Evolutionary conservation across 1,140 invertebrate genomes (phyloP), one percentile per base, ranked within the genome.

Genomic region (Hydropsyche tenuis): DNA sequence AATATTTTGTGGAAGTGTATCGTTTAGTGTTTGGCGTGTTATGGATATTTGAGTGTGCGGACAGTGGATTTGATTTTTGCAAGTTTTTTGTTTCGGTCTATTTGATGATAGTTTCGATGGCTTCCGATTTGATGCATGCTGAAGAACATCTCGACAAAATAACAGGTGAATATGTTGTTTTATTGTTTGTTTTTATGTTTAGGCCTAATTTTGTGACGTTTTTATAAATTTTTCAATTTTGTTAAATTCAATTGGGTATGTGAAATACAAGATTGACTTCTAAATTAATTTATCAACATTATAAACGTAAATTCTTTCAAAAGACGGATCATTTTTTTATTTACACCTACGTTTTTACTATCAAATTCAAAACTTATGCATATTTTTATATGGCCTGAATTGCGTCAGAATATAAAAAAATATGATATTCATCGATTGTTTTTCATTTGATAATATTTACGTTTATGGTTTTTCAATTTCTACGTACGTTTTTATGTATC

Each of bases 61-160:
- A 53, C n/a, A 9, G 20, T 18, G 48, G 18, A 7, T 53, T 53
- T 9, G 16, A 48, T 6, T 43, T 43, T 43, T 43, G 37, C 37
- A 48, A 3, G 3, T 62, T 62, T 62, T 62, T 62, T 22, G 18
- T 16, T 48, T 48, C 45, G 4, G 45, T 60, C 22, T 1, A 25
- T 56, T 60, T 60, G 23, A 60, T 60, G 56, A 14, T 20, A 7
- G 45, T 60, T 56, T 70, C 65, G 37, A 75, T 72, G 65, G 70
- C 70, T 53, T 62, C 74, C 27, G 74, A 75, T 27, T 22, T 70
- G 22, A 7, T 75, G 43, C 75, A 73, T 23, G 73, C 60, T 20
- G 75, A 76, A 22, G 75, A 76, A 16, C 51, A 69, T 16, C 11
- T 56, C 42, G 66, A 69, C 56, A 72, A 76, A 64, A 46, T 23